phyloP scores from a whole-genome alignment of 2,888 invertebrate genomes.

The Nebria brevicollis region DNA sequence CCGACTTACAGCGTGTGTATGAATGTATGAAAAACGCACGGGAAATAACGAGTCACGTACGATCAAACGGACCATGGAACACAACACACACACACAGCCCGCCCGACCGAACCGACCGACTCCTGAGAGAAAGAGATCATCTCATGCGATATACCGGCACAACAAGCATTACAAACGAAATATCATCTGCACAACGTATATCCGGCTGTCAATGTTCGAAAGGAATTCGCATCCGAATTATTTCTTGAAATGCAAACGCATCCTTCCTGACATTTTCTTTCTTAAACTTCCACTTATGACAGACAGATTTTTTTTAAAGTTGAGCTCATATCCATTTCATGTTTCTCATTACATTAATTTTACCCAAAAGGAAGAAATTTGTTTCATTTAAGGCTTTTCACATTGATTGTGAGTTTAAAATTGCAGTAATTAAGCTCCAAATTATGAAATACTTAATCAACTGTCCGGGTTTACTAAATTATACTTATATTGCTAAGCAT shows the following conservation, averaged over 20 bases:
- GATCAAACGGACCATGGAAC: constrained; percentile 20
- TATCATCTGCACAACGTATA: constrained; percentile 10
- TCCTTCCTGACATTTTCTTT: not conserved
- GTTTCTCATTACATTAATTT: too few species aligned
- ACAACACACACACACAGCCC: constrained; percentile 12
- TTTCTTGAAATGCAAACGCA: not conserved
- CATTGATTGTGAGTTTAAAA: too few species aligned
- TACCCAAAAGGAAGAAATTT: too few species aligned
- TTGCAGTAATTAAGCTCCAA: too few species aligned
- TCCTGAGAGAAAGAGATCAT: constrained; percentile 9
- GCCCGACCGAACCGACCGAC: not conserved
- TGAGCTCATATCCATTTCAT: too few species aligned
- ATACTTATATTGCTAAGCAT: too few species aligned
- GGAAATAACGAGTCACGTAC: constrained; percentile 22
- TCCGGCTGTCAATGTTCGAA: constrained; percentile 4
- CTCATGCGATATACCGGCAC: constrained; percentile 6
- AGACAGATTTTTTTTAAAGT: too few species aligned
- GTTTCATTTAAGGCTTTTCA: too few species aligned
- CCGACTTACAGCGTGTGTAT: constrained; percentile 10
- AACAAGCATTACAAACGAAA: not conserved
- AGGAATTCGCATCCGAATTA: constrained; percentile 9
- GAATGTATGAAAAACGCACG: constrained; percentile 12
- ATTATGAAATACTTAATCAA: too few species aligned
- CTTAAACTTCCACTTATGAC: not conserved
- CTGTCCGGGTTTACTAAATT: too few species aligned